A percentile compares a stretch with the other conserved stretches of the same genome.
Evolutionary conservation across 2,888 invertebrate genomes (phyloP).

Genomic region (Trichogramma dendrolimi): DNA sequence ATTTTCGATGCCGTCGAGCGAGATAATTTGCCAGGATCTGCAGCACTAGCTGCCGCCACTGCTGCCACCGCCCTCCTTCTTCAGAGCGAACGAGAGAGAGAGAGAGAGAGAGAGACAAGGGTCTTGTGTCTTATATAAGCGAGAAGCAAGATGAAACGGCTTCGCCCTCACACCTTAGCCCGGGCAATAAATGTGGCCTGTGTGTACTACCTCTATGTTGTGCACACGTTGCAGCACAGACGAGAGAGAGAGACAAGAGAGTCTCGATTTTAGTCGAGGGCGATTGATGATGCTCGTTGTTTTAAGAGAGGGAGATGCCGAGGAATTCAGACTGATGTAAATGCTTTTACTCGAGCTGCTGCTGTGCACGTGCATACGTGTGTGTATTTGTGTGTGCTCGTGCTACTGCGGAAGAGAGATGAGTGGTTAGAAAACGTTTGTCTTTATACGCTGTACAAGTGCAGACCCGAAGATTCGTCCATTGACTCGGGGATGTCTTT

Average conservation of each 20-base stretch:
- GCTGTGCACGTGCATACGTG: no score
- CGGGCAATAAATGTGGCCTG: slow-evolving; percentile 13
- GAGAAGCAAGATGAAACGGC: slow-evolving; percentile 23
- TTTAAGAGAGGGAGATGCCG: background rate
- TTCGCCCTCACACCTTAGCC: slow-evolving; percentile 2
- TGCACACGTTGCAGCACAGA: no score
- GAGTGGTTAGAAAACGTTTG: no score
- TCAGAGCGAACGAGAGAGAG: background rate
- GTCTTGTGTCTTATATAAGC: slow-evolving; percentile 12
- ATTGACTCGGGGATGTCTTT: no score
- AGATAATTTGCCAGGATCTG: slow-evolving; percentile 23
- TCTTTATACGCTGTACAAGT: no score
- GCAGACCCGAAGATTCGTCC: no score
- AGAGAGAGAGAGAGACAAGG: no score
- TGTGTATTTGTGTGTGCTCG: no score
- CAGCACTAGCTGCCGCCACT: slow-evolving; percentile 7
- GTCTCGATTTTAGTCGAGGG: slow-evolving; percentile 17
- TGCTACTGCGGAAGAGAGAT: no score
- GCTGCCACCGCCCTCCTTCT: slow-evolving; percentile 6
- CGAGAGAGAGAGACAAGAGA: background rate
- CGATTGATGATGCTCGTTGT: slow-evolving; percentile 29
- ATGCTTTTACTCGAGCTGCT: background rate
- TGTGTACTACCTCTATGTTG: background rate
- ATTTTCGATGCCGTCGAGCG: slow-evolving; percentile 28
- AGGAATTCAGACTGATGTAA: slow-evolving; percentile 21